Percentiles rank a stretch among this genome's conserved stretches.
Evolutionary conservation across 2,888 invertebrate genomes (phyloP).

Genomic region (Theretra japonica): DNA sequence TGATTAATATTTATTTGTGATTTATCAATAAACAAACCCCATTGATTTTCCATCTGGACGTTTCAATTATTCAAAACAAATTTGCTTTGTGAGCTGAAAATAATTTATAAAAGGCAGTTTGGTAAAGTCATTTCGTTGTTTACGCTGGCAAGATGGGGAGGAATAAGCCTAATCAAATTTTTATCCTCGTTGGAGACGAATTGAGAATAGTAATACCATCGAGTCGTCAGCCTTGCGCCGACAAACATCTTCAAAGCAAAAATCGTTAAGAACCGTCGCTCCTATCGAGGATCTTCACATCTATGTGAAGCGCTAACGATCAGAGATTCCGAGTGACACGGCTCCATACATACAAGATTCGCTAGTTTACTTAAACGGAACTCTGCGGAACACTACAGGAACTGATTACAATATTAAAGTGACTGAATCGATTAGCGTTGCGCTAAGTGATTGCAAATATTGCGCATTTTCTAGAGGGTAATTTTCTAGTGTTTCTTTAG

Average conservation of each 20-base stretch:
- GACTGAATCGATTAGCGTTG: neutral
- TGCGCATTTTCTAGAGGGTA: too few species aligned
- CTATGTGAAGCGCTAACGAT: slow-evolving; percentile 17
- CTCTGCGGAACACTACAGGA: neutral
- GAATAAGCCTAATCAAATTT: neutral
- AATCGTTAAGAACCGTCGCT: neutral
- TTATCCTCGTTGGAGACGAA: neutral
- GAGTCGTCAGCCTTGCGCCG: neutral
- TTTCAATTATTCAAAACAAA: slow-evolving; percentile 4
- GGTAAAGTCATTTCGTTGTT: neutral
- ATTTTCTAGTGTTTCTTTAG: too few species aligned
- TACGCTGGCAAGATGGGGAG: neutral
- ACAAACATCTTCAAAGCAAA: slow-evolving; percentile 4
- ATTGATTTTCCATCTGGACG: neutral
- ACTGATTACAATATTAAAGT: neutral
- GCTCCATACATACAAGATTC: neutral
- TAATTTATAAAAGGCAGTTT: neutral
- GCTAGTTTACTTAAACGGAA: slow-evolving; percentile 12
- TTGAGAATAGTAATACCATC: neutral
- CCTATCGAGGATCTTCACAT: neutral
- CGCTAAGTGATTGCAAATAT: neutral
- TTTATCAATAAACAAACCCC: neutral
- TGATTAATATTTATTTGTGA: neutral
- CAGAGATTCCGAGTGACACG: neutral
- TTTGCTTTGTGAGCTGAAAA: neutral